phyloP scores from a whole-genome alignment of 2,888 invertebrate species.

The Ligdia adustata region DNA sequence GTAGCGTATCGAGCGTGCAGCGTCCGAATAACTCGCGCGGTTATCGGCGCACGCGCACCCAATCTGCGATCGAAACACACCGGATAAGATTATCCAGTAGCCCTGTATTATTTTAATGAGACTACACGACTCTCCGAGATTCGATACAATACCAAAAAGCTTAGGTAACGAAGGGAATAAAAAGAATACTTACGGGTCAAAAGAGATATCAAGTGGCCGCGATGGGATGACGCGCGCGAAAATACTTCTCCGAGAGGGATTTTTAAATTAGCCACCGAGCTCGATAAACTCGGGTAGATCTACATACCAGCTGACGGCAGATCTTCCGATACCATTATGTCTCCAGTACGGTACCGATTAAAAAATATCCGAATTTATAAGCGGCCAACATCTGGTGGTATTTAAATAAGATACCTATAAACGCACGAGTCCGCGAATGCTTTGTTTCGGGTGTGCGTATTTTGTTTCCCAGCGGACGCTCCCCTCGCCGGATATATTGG shows the following conservation, averaged over 20 bases:
- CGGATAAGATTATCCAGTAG: constrained; percentile 84
- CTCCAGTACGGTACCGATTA: constrained; percentile 81
- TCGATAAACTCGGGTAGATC: constrained; percentile 74
- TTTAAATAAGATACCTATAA: constrained; percentile 84
- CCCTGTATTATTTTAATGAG: constrained; percentile 84
- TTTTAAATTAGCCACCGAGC: constrained; percentile 79
- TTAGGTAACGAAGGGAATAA: constrained; percentile 80
- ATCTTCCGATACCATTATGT: constrained; percentile 82
- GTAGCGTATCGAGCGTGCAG: constrained; percentile 75
- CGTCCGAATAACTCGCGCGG: constrained; percentile 77
- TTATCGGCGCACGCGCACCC: constrained; percentile 82
- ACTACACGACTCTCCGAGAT: constrained; percentile 81
- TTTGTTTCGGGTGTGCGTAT: constrained; percentile 70
- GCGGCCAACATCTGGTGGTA: constrained; percentile 79
- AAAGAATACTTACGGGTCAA: constrained; percentile 73
- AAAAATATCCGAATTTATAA: constrained; percentile 80
- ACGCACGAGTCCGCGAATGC: constrained; percentile 75
- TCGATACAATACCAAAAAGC: constrained; percentile 77
- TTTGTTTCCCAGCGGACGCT: constrained; percentile 67
- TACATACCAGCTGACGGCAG: constrained; percentile 82
- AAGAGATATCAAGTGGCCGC: constrained; percentile 74
- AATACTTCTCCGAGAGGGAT: constrained; percentile 58
- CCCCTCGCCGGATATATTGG: constrained; percentile 82
- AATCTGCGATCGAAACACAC: constrained; percentile 82
- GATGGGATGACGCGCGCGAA: constrained; percentile 58